Evolutionary conservation across 1,140 invertebrate species (phyloP).

Genomic region (Zeugodacus cucurbitae): DNA sequence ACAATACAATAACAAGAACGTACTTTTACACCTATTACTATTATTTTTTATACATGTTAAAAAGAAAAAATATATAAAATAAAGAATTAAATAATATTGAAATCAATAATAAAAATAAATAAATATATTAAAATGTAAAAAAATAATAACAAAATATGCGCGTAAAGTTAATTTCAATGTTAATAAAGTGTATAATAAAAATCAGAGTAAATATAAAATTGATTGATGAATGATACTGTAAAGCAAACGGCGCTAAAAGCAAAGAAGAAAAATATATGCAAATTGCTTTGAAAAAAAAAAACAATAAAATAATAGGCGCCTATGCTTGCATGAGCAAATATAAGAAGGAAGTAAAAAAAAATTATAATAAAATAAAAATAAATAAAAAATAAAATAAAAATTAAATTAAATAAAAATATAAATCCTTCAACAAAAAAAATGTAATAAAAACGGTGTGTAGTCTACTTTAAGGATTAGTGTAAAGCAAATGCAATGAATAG

Average conservation of each 20-base stretch:
- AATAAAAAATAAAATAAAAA: not conserved
- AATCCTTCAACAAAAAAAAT: not conserved
- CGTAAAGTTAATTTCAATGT: not conserved
- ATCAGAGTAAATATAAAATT: not conserved
- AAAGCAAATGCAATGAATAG: constrained; percentile 1
- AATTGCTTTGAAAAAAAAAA: not conserved
- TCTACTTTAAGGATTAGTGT: constrained; percentile 14
- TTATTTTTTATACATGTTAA: constrained; percentile 14
- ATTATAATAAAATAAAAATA: not conserved
- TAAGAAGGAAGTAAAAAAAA: not conserved
- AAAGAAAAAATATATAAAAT: too few relatives aligned
- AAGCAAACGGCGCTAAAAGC: not conserved
- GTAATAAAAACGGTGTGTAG: not conserved
- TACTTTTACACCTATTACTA: not conserved
- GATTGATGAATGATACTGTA: not conserved
- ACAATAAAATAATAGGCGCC: not conserved
- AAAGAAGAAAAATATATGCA: not conserved
- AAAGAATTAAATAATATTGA: too few relatives aligned
- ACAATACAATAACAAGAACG: not conserved
- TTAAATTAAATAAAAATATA: not conserved
- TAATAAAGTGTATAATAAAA: not conserved
- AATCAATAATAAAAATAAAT: not conserved
- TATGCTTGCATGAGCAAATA: not conserved
- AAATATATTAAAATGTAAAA: not conserved
- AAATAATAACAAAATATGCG: not conserved